Evolutionary conservation across 2,888 invertebrate species (phyloP).

Genomic region (Drosophila tripunctata): DNA sequence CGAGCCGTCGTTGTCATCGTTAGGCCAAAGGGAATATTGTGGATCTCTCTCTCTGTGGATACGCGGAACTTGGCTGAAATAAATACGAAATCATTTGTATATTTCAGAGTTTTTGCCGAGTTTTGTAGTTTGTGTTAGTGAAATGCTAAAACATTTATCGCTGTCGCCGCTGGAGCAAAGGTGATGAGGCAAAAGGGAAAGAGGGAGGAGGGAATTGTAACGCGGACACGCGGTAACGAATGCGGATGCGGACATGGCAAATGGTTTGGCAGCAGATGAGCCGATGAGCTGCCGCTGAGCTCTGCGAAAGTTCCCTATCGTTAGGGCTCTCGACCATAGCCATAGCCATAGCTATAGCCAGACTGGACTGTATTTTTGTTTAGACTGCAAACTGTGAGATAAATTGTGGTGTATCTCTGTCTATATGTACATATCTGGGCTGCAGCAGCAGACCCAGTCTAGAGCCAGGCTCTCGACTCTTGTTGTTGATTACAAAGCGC

Average conservation of each 20-base stretch:
- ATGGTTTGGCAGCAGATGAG: conserved; percentile 74
- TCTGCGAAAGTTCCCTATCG: conserved; percentile 42
- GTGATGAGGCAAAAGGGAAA: conserved; percentile 20
- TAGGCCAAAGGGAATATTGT: conserved; percentile 23
- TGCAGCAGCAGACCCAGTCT: conserved; percentile 27
- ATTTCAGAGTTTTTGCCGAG: conserved; percentile 77
- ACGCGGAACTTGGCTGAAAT: conserved; percentile 56
- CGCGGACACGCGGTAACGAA: conserved; percentile 21
- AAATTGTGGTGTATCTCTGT: conserved; percentile 76
- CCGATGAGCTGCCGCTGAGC: conserved; percentile 71
- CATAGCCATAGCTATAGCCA: conserved; percentile 35
- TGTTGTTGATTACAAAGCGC: conserved; percentile 70
- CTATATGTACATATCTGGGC: conserved; percentile 38
- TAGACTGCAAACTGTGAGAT: conserved; percentile 80
- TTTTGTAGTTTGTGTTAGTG: conserved; percentile 79
- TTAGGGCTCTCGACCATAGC: conserved; percentile 31
- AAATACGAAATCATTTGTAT: conserved; percentile 81
- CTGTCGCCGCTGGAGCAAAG: conserved; percentile 63
- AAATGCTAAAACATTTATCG: conserved; percentile 78
- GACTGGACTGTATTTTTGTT: conserved; percentile 71
- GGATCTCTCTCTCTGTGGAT: conserved; percentile 27
- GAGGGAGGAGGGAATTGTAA: neutral
- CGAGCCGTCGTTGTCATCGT: conserved; percentile 50
- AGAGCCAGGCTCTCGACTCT: conserved; percentile 36
- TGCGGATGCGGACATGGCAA: conserved; percentile 77